Base-by-base conservation (phyloP, 2,888 invertebrate species). In the Diadegma fenestrale region DNA sequence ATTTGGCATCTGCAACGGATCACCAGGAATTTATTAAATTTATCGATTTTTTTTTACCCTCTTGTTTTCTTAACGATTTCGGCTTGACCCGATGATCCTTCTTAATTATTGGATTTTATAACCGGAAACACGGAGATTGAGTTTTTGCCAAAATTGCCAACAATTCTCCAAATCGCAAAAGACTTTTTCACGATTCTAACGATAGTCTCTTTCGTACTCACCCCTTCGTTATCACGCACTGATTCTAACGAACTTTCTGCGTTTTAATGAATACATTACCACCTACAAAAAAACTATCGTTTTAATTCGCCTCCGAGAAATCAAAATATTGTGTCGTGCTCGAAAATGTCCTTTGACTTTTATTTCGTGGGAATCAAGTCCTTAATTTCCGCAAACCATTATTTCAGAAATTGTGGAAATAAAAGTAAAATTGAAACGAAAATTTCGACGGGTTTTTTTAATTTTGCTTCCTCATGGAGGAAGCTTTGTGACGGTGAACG, bases 211-310 rank as follows among this genome's bases (percentile, higher is more conserved):
- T 80, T 78, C 2, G 86, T 90, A 91, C 90, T 91, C 88, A 91
- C 91, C 90, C 89, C 86, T 89, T 80, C 48, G 80, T 80, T 75
- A 86, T 86, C 82, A 87, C 82, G 88, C 88, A 86, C 84, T 86
- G 86, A 89, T 73, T 86, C 87, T 91, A 89, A 91, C 83, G 90
- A 91, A 90, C 88, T 89, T 90, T 88, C 89, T 90, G 86, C 89
- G 88, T 87, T 88, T 90, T 90, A 91, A 87, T 89, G 91, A 89
- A 90, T 89, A 90, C 81, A 89, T 86, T 89, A 91, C 85, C 73
- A 91, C 91, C 91, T 91, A 91, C 68, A 91, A 91, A 90, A 88
- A 90, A 89, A 89, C 86, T 87, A 80, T 84, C 84, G 71, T 80
- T 89, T 82, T 54, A 84, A 86, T 82, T 63, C 69, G 26, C 75